A percentile compares a stretch with the other conserved stretches of the same genome.
Conservation (phyloP, 2,113 vertebrate species). For the Mohoua ochrocephala region DNA sequence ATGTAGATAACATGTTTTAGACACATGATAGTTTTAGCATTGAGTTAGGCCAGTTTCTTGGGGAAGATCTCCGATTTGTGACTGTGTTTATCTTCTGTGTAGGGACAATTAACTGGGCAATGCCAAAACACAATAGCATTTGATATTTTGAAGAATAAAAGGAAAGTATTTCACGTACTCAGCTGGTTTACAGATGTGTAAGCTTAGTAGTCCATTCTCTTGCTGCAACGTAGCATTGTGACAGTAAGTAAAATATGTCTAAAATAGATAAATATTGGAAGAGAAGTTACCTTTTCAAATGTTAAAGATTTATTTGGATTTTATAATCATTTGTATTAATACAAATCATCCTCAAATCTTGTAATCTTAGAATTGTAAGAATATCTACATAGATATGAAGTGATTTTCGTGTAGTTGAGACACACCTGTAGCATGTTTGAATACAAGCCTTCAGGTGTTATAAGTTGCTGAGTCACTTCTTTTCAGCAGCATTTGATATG, state of each 20-base stretch:
- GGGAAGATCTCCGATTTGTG: constrained; percentile 70
- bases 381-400: not conserved
- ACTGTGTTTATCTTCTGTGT: constrained; percentile 87
- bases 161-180: constrained; percentile 81
- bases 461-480: constrained; percentile 50
- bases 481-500: constrained; percentile 31
- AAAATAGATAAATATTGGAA: constrained; percentile 56
- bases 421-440: constrained; percentile 55
- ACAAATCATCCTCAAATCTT: not conserved
- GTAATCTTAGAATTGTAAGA: constrained; percentile 39
- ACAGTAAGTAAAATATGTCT: constrained; percentile 71
- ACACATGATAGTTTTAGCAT: constrained; percentile 78
- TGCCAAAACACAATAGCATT: constrained; percentile 85
- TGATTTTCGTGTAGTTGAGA: constrained; percentile 27
- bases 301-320: constrained; percentile 20
- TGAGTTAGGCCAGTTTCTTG: constrained; percentile 74
- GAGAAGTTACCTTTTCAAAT: constrained; percentile 56
- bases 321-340: not conserved
- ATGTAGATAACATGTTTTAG: constrained; percentile 72
- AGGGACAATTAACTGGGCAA: constrained; percentile 80
- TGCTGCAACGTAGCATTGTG: constrained; percentile 82
- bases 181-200: constrained; percentile 95
- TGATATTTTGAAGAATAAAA: constrained; percentile 86
- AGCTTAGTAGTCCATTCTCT: constrained; percentile 84
- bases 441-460: constrained; percentile 29